phyloP scores from a whole-genome alignment of 2,888 invertebrate species.

The Cheilosia vulpina region DNA sequence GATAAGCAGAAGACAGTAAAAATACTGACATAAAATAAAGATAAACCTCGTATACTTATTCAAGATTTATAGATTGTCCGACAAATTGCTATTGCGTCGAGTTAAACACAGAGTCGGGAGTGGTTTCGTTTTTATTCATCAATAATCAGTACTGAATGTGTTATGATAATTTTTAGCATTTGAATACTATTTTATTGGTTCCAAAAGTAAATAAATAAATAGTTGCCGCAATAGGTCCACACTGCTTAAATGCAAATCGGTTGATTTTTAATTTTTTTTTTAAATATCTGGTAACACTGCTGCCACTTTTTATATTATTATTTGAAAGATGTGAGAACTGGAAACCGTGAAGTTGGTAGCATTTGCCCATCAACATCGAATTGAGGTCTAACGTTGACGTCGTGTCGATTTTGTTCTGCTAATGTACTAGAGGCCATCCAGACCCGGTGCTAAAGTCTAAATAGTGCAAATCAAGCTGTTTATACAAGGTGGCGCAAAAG shows the following conservation, averaged over 20 bases:
- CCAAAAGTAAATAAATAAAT: neutral
- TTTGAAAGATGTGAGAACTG: no score
- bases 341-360: no score
- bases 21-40: neutral
- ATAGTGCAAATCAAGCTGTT: no score
- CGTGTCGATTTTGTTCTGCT: no score
- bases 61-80: neutral
- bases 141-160: neutral
- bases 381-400: no score
- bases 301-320: no score
- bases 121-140: neutral
- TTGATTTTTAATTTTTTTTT: no score
- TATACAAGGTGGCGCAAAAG: no score
- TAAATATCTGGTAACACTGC: no score
- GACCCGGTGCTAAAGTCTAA: no score
- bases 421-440: no score
- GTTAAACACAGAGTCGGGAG: neutral
- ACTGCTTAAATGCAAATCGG: neutral
- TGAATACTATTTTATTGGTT: neutral
- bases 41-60: neutral
- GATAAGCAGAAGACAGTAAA: neutral
- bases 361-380: no score
- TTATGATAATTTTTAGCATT: neutral
- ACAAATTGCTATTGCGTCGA: neutral
- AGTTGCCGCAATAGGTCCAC: neutral